Conservation (phyloP, 92 coral and sea anemone species). For the Zoanthus sansibaricus region DNA sequence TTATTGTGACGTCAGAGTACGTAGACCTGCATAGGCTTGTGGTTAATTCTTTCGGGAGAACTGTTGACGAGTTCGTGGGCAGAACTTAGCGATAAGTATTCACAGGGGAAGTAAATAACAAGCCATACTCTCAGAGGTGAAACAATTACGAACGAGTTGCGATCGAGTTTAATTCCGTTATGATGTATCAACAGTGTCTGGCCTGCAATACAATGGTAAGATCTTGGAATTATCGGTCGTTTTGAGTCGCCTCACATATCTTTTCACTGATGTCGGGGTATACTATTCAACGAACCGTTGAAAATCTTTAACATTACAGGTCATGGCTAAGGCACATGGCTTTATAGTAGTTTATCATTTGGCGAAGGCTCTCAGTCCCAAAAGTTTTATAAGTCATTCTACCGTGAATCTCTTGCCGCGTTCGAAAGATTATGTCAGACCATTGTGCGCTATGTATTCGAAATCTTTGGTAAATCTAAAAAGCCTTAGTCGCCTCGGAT, state of each 20-base stretch:
- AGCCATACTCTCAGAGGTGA: background rate
- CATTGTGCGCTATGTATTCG: background rate
- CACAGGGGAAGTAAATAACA: conserved; percentile 4
- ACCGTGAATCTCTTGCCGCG: background rate
- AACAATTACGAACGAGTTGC: background rate
- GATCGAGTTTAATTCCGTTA: background rate
- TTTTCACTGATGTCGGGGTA: background rate
- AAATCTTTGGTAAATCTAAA: background rate
- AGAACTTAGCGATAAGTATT: background rate
- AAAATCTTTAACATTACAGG: conserved; percentile 9
- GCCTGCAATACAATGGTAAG: conserved; percentile 46
- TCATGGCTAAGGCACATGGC: conserved; percentile 31
- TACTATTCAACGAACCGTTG: conserved; percentile 36
- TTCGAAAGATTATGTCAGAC: background rate
- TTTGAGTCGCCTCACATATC: background rate
- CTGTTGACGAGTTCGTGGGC: conserved; percentile 33
- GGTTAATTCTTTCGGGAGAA: conserved; percentile 24
- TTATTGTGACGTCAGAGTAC: conserved; percentile 37
- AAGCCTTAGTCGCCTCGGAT: background rate
- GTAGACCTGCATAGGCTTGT: conserved; percentile 43
- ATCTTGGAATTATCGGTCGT: background rate
- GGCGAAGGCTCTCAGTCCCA: background rate
- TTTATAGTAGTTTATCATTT: background rate
- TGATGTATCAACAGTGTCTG: conserved; percentile 37
- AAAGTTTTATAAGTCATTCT: too few relatives aligned